A percentile compares a stretch with the other conserved stretches of the same genome.
These are phyloP conservation scores for Eciton burchellii DNA, from an alignment of 1,140 invertebrate species.

Conservation along the genomic window DNA sequence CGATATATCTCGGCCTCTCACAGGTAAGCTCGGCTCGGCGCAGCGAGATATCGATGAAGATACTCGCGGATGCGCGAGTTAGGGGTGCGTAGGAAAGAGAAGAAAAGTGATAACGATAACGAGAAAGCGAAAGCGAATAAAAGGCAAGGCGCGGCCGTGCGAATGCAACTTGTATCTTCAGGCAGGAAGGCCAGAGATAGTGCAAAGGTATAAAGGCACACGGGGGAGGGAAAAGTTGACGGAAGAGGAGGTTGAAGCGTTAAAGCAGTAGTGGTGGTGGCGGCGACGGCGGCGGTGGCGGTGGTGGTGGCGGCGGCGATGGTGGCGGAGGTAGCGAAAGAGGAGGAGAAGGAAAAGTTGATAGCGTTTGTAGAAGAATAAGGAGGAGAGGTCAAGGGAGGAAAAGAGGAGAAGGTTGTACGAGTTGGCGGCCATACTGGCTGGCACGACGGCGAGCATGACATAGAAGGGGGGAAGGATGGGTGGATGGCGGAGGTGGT, in stretches of 20 bases:
- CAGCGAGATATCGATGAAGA: constrained; percentile 57
- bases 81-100: not conserved
- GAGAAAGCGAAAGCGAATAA: constrained; percentile 37
- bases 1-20: constrained; percentile 98
- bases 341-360: constrained; percentile 69
- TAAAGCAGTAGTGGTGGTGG: constrained; percentile 32
- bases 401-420: constrained; percentile 81
- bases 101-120: constrained; percentile 46
- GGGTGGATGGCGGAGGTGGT: constrained; percentile 81
- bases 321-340: constrained; percentile 26
- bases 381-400: constrained; percentile 81
- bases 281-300: not conserved
- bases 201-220: constrained; percentile 47
- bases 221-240: constrained; percentile 45
- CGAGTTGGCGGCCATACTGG: constrained; percentile 83
- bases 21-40: constrained; percentile 90
- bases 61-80: not conserved
- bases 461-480: constrained; percentile 73
- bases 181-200: constrained; percentile 74
- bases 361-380: constrained; percentile 61
- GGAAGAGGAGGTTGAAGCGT: constrained; percentile 70
- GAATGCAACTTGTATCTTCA: constrained; percentile 69
- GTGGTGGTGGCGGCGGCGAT: not conserved
- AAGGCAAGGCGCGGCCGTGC: constrained; percentile 62
- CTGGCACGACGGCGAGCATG: constrained; percentile 79